These are phyloP conservation scores for Watsonalla cultraria DNA, from an alignment of 2,888 invertebrate species.

Conservation along the genomic window DNA sequence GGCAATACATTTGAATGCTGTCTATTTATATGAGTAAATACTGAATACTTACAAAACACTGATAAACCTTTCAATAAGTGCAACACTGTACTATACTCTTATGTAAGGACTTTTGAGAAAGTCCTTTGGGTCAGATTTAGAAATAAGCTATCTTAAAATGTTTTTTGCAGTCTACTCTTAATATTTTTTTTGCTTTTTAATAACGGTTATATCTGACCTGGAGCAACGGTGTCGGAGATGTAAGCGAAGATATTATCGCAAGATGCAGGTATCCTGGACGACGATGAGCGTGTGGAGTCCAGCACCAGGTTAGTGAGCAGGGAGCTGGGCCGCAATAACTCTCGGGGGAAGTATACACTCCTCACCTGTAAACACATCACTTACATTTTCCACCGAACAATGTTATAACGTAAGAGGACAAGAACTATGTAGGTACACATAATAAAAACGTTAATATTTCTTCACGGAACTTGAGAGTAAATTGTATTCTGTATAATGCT, in stretches of 20 bases:
- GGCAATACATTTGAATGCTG: too few species aligned
- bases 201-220: slow-evolving; percentile 69
- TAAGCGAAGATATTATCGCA: slow-evolving; percentile 90
- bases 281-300: slow-evolving; percentile 83
- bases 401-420: neutral
- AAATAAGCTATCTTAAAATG: too few species aligned
- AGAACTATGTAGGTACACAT: neutral
- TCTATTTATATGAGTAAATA: too few species aligned
- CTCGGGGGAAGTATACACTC: slow-evolving; percentile 85
- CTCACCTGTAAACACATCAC: slow-evolving; percentile 54
- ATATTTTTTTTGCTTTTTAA: too few species aligned
- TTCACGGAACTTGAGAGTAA: neutral
- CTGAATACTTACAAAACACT: too few species aligned
- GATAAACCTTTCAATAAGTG: too few species aligned
- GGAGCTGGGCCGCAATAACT: slow-evolving; percentile 85
- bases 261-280: slow-evolving; percentile 62
- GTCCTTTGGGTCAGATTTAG: too few species aligned
- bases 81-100: too few species aligned
- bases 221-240: slow-evolving; percentile 89
- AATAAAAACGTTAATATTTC: neutral
- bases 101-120: too few species aligned
- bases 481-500: neutral
- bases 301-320: slow-evolving; percentile 88
- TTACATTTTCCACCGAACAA: neutral
- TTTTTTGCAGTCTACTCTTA: too few species aligned